These are phyloP conservation scores for Bugula neritina DNA, from an alignment of 2,888 invertebrate genomes.

Conservation along the genomic window DNA sequence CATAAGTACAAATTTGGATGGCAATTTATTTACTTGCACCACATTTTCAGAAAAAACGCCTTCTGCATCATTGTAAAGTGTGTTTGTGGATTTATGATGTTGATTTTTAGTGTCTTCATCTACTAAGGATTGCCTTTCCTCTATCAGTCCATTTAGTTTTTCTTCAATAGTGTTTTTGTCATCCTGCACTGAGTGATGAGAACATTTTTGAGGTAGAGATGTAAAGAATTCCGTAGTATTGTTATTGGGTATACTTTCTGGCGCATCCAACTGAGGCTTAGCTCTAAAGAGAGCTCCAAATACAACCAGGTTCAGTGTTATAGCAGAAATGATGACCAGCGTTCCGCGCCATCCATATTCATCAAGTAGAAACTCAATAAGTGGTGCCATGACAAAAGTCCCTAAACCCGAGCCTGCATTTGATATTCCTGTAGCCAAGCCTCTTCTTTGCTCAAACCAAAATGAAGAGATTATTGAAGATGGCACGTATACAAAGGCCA, in stretches of 20 bases:
- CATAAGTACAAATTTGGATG: neutral
- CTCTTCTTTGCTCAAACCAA: constrained; percentile 52
- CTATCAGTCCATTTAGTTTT: neutral
- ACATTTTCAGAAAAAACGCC: neutral
- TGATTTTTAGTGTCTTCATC: neutral
- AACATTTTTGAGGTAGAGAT: neutral
- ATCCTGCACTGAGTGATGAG: neutral
- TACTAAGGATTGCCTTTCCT: neutral
- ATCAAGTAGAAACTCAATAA: constrained; percentile 44
- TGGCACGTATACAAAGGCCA: constrained; percentile 51
- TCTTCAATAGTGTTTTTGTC: neutral
- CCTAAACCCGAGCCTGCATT: constrained; percentile 53
- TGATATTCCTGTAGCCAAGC: constrained; percentile 51
- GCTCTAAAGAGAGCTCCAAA: constrained; percentile 46
- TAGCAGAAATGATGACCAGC: constrained; percentile 46
- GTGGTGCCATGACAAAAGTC: constrained; percentile 48
- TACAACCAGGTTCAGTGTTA: constrained; percentile 45
- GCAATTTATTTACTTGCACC: neutral
- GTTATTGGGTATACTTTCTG: too few species aligned
- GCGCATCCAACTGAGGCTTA: neutral
- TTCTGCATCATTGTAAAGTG: neutral
- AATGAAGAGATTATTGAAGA: constrained; percentile 51
- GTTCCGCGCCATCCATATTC: constrained; percentile 50
- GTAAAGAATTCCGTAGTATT: neutral
- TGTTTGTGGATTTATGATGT: neutral